phyloP scores from a whole-genome alignment of 2,888 invertebrate species.

The Masnerella sp. region DNA sequence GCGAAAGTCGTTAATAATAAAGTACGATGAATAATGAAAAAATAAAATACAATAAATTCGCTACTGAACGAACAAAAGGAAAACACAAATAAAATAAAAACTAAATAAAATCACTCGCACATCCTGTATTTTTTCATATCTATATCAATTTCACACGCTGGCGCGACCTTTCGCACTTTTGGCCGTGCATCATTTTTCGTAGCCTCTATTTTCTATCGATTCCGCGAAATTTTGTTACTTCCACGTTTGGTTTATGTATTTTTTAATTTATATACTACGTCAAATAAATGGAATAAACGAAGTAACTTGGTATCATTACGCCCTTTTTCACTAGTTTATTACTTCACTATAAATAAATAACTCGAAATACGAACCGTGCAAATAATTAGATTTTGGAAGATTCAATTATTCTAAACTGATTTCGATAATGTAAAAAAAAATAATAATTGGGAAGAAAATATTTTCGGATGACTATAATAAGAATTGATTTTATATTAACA shows the following conservation, averaged over 20 bases:
- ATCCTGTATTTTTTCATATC: conserved; percentile 39
- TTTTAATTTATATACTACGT: conserved; percentile 1
- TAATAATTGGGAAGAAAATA: too few relatives aligned
- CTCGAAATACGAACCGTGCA: too few relatives aligned
- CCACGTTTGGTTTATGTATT: conserved; percentile 7
- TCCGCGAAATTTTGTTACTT: conserved; percentile 6
- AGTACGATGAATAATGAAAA: not conserved
- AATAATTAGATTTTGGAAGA: too few relatives aligned
- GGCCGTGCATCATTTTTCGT: conserved; percentile 14
- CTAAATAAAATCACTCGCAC: conserved; percentile 31
- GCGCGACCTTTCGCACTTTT: conserved; percentile 25
- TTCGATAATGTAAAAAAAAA: too few relatives aligned
- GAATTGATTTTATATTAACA: too few relatives aligned
- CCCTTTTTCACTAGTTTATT: too few relatives aligned
- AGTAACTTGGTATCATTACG: too few relatives aligned
- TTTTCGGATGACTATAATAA: too few relatives aligned
- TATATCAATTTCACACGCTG: conserved; percentile 34
- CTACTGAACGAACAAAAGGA: conserved; percentile 15
- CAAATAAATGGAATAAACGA: too few relatives aligned
- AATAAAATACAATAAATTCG: conserved; percentile 27
- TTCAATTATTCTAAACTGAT: too few relatives aligned
- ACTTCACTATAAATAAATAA: too few relatives aligned
- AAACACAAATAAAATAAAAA: conserved; percentile 35
- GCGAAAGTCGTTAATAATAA: conserved; percentile 3
- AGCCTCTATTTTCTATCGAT: conserved; percentile 12